phyloP scores from a whole-genome alignment of 2,113 vertebrate species.

The Pteropus alecto region DNA sequence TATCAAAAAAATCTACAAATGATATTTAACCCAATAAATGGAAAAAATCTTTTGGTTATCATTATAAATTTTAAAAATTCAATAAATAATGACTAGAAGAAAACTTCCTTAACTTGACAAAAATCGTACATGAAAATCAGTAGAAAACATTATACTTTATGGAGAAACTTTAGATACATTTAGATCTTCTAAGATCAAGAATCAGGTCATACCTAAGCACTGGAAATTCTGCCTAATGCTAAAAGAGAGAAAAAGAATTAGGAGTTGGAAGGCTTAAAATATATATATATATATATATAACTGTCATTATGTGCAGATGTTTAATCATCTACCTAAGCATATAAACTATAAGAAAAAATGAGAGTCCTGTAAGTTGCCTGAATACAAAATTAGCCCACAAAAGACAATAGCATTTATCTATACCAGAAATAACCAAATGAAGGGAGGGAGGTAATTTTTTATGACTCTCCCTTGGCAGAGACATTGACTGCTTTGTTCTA shows the following conservation, averaged over 20 bases:
- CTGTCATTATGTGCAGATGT: not conserved
- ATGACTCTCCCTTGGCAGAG: not conserved
- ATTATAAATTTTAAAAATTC: not conserved
- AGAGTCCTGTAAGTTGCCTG: not conserved
- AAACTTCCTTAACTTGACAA: not conserved
- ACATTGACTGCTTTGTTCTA: not conserved
- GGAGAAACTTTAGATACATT: not conserved
- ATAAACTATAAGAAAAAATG: not conserved
- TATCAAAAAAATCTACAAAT: not conserved
- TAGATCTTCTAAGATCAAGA: not conserved
- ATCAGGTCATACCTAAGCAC: not conserved
- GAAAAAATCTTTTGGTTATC: not conserved
- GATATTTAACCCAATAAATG: not conserved
- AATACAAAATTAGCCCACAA: not conserved
- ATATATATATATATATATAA: not conserved
- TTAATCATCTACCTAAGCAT: not conserved
- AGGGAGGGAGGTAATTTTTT: not conserved
- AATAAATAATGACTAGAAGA: not conserved
- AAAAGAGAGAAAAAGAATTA: not conserved
- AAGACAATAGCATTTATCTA: not conserved
- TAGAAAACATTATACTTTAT: not conserved
- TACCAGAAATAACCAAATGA: not conserved
- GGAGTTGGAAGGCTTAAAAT: not conserved
- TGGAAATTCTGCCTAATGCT: not conserved
- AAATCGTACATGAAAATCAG: not conserved